Evolutionary conservation across 1,140 invertebrate genomes (phyloP).

Genomic region (Aphelenchoides fujianensis): DNA sequence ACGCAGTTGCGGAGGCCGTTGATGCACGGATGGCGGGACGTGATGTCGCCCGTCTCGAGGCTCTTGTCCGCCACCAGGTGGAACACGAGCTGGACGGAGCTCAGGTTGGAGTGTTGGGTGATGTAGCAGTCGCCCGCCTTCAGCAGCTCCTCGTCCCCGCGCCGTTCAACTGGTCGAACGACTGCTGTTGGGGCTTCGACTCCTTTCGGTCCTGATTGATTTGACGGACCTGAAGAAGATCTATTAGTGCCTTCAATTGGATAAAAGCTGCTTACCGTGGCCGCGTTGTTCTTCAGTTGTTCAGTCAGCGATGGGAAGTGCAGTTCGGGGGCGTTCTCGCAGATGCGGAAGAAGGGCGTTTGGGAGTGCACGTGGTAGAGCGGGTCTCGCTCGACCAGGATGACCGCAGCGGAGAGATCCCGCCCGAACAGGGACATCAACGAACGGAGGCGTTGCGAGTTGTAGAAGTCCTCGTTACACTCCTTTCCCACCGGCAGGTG

Average conservation of each 20-base stretch:
- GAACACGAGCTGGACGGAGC: slow-evolving; percentile 72
- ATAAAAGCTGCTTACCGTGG: slow-evolving; percentile 17
- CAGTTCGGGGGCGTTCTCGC: slow-evolving; percentile 72
- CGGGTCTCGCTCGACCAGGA: slow-evolving; percentile 76
- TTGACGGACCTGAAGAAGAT: too few species aligned
- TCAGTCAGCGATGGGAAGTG: slow-evolving; percentile 81
- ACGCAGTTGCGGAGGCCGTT: slow-evolving; percentile 88
- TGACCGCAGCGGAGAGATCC: slow-evolving; percentile 65
- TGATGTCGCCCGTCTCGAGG: slow-evolving; percentile 71
- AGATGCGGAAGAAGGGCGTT: slow-evolving; percentile 68
- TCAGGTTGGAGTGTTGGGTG: slow-evolving; percentile 88
- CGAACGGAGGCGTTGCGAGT: slow-evolving; percentile 43
- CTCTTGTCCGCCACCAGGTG: slow-evolving; percentile 74
- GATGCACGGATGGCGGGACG: slow-evolving; percentile 90
- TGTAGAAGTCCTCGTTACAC: slow-evolving; percentile 26
- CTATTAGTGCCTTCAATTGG: too few species aligned
- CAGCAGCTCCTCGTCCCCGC: slow-evolving; percentile 62
- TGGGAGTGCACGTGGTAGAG: slow-evolving; percentile 73
- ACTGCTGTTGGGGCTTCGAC: background rate
- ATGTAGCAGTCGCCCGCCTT: slow-evolving; percentile 86
- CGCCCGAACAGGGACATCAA: slow-evolving; percentile 47
- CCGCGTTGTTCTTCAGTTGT: slow-evolving; percentile 71
- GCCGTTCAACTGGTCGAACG: background rate
- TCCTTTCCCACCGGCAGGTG: slow-evolving; percentile 55
- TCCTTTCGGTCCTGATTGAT: background rate